Conservation (phyloP, 2,797 vertebrate species). For the Dendrocincla tyrannina region DNA sequence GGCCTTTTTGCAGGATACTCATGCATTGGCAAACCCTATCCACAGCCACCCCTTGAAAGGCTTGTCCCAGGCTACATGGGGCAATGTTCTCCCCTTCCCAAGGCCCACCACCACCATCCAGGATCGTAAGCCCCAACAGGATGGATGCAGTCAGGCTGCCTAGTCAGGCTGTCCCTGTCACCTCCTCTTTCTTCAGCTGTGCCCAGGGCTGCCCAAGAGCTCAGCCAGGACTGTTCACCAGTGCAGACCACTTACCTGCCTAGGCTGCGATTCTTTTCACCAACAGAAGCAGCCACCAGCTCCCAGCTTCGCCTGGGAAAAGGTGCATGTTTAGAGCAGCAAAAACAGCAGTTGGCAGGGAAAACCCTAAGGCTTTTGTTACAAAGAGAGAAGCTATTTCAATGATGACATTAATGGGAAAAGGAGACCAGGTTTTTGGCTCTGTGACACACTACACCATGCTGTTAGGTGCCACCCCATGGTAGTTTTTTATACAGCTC, state of each 20-base stretch:
- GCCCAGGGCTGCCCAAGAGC: background rate
- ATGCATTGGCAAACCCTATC: background rate
- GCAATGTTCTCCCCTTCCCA: background rate
- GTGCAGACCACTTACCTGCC: background rate
- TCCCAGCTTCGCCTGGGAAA: background rate
- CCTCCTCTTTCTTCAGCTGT: background rate
- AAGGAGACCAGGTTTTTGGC: background rate
- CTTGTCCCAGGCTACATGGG: background rate
- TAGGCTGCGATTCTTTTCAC: background rate
- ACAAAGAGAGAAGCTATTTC: background rate
- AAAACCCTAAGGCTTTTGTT: background rate
- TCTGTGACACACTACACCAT: background rate
- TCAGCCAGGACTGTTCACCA: fast-evolving
- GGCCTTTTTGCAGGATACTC: background rate
- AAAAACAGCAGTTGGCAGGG: background rate
- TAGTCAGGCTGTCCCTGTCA: background rate
- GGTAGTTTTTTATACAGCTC: background rate
- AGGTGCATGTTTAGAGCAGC: background rate
- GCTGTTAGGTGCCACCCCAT: background rate
- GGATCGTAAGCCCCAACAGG: background rate
- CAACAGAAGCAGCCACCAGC: background rate
- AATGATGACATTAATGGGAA: background rate
- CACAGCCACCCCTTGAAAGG: background rate
- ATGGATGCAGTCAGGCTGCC: background rate
- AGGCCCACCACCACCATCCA: background rate